Evolutionary conservation across 2,113 vertebrate genomes (phyloP).

Genomic region (Seriola dumerili): DNA sequence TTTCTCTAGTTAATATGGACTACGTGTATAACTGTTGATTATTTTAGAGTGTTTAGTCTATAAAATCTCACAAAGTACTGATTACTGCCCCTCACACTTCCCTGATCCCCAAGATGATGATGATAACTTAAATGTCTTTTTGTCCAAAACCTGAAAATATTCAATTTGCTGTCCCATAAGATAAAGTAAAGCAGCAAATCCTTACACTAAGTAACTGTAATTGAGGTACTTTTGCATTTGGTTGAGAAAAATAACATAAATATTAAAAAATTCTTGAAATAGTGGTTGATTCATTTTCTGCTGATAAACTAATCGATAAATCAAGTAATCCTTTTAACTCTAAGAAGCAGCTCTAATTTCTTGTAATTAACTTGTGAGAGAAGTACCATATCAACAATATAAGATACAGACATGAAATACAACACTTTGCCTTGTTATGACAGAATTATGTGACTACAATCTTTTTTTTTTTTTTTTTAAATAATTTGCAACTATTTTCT

Average conservation of each 20-base stretch:
- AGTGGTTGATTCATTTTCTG: too few relatives aligned
- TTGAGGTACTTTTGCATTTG: too few relatives aligned
- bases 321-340: background rate
- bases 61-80: background rate
- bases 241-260: too few relatives aligned
- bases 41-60: background rate
- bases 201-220: too few relatives aligned
- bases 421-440: background rate
- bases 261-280: too few relatives aligned
- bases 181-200: too few relatives aligned
- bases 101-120: background rate
- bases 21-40: background rate
- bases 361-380: background rate
- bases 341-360: background rate
- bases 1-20: background rate
- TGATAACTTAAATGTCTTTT: too few relatives aligned
- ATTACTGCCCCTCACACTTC: background rate
- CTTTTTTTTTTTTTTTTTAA: background rate
- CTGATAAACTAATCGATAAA: too few relatives aligned
- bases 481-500: slow-evolving; percentile 8
- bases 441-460: background rate
- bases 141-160: too few relatives aligned
- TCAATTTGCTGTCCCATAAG: too few relatives aligned
- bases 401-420: background rate
- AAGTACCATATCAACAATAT: background rate